Conservation (phyloP, 2,113 vertebrate species). For the Bubo bubo region DNA sequence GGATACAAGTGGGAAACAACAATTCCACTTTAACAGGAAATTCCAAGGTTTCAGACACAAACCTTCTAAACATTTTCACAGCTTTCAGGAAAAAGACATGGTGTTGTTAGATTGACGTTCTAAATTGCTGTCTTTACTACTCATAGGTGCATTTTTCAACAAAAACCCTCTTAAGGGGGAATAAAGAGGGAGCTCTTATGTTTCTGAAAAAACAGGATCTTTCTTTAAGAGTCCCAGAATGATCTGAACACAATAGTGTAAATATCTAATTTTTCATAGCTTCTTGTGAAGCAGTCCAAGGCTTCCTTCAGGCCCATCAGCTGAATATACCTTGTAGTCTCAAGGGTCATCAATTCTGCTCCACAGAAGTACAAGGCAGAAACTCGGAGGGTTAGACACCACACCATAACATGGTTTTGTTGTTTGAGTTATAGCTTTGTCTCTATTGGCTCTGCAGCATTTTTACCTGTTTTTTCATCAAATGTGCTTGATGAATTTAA, state of each 20-base stretch:
- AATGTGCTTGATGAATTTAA: conserved; percentile 57
- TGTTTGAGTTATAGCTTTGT: neutral
- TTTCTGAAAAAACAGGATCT: neutral
- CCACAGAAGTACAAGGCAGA: neutral
- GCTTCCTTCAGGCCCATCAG: neutral
- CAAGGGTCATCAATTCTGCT: neutral
- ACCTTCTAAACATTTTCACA: neutral
- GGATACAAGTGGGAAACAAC: neutral
- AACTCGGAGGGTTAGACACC: neutral
- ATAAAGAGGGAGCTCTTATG: neutral
- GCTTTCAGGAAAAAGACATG: neutral
- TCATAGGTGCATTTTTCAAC: neutral
- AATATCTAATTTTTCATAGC: conserved; percentile 24
- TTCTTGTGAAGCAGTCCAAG: neutral
- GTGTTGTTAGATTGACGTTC: neutral
- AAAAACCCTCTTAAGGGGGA: neutral
- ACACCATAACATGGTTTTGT: neutral
- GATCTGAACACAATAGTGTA: neutral
- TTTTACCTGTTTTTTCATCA: conserved; percentile 48
- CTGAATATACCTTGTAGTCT: neutral
- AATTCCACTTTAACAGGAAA: neutral
- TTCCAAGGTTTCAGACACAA: neutral
- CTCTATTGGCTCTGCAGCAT: neutral
- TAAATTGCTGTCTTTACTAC: neutral
- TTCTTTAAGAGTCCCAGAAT: neutral